Evolutionary conservation across 37 sponge, comb jelly and placozoan species (phyloP).

Genomic region (Chondrilla cf. caribensis): DNA sequence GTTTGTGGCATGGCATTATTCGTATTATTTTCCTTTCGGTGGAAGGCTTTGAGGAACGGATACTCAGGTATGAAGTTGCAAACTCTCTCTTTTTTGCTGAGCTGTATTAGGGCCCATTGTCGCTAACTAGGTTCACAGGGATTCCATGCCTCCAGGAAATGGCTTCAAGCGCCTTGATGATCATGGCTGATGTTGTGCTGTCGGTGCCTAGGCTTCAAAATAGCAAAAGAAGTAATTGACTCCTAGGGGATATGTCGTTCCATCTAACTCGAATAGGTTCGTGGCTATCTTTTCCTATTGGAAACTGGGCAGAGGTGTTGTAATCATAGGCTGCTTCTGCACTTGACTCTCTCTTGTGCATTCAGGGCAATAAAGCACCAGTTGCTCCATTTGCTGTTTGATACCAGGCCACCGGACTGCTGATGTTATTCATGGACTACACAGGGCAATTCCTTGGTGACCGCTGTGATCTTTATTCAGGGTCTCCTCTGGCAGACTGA

Average conservation of each 20-base stretch:
- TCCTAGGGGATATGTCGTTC: neutral
- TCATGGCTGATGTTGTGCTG: neutral
- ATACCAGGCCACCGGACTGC: constrained; percentile 31
- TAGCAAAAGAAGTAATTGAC: neutral
- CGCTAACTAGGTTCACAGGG: neutral
- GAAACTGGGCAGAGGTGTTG: neutral
- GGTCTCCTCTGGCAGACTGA: constrained; percentile 8
- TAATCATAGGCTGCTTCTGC: neutral
- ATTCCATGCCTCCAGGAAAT: neutral
- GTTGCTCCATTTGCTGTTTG: neutral
- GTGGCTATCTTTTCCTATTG: neutral
- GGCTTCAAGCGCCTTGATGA: neutral
- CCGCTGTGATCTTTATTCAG: constrained; percentile 34
- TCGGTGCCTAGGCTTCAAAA: neutral
- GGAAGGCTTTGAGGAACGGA: too few species aligned
- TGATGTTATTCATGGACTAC: neutral
- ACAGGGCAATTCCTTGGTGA: constrained; percentile 29
- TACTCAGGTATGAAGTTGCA: too few species aligned
- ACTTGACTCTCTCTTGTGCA: neutral
- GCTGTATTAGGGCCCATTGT: neutral
- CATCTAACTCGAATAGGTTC: neutral
- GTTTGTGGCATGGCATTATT: too few species aligned
- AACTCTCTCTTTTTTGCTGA: too few species aligned
- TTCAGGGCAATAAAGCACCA: neutral
- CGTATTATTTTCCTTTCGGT: too few species aligned